These are phyloP conservation scores for Galleria mellonella DNA, from an alignment of 1,140 invertebrate genomes.

Conservation along the genomic window DNA sequence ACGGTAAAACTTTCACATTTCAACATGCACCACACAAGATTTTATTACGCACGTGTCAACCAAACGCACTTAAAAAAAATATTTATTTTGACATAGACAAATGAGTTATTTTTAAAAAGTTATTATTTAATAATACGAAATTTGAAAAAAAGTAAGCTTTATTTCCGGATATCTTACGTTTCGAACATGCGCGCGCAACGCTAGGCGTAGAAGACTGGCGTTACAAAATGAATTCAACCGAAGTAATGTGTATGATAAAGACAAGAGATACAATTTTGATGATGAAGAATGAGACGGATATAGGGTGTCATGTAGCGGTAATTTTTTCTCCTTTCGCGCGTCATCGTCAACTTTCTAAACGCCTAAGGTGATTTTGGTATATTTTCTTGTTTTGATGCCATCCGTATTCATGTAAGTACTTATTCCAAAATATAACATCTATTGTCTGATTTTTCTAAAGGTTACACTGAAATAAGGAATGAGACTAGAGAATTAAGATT, in stretches of 20 bases:
- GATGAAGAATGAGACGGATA: conserved; percentile 36
- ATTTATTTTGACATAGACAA: background rate
- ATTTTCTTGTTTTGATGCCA: conserved; percentile 12
- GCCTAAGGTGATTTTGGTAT: conserved; percentile 25
- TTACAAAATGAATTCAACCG: conserved; percentile 30
- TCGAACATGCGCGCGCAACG: conserved; percentile 34
- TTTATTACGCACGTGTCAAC: background rate
- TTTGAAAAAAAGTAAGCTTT: background rate
- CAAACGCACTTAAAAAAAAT: conserved; percentile 7
- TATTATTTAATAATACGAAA: conserved; percentile 1
- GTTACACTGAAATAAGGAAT: too few relatives aligned
- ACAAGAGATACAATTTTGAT: conserved; percentile 17
- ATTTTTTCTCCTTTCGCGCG: conserved; percentile 67
- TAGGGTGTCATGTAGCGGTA: conserved; percentile 64
- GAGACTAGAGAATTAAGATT: too few relatives aligned
- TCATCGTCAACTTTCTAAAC: conserved; percentile 68
- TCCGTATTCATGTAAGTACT: too few relatives aligned
- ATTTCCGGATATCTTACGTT: background rate
- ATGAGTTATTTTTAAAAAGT: background rate
- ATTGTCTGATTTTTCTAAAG: too few relatives aligned
- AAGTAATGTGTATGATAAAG: conserved; percentile 33
- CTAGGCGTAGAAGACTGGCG: conserved; percentile 37
- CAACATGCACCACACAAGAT: conserved; percentile 1
- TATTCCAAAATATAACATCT: too few relatives aligned
- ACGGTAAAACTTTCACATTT: conserved; percentile 27